These are phyloP conservation scores for Gymnarchus niloticus DNA, from an alignment of 2,113 vertebrate species.

Conservation along the genomic window DNA sequence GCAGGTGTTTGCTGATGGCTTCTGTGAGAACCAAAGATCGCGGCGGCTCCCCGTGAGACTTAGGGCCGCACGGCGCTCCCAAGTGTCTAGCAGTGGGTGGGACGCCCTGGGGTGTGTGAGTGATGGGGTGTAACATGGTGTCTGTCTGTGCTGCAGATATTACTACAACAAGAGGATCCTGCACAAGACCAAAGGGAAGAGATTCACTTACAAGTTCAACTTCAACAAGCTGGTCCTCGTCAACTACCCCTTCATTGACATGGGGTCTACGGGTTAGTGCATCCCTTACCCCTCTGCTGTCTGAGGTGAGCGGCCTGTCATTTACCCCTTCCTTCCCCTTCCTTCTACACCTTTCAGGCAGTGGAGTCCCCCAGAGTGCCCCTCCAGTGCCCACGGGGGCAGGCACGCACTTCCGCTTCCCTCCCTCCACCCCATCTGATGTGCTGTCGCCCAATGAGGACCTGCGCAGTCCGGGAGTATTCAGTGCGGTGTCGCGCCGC, in stretches of 20 bases:
- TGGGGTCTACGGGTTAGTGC: constrained; percentile 67
- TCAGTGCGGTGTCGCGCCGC: constrained; percentile 69
- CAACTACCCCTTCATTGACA: constrained; percentile 88
- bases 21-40: neutral
- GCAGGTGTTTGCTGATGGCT: neutral
- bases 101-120: neutral
- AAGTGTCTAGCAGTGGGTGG: neutral
- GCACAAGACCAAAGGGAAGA: constrained; percentile 88
- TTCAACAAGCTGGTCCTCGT: constrained; percentile 90
- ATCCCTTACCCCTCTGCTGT: neutral
- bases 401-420: constrained; percentile 80
- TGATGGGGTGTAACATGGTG: neutral
- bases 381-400: constrained; percentile 76
- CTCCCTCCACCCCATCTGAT: constrained; percentile 76
- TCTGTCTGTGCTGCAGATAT: constrained; percentile 60
- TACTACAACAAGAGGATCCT: constrained; percentile 92
- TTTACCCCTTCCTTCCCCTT: constrained; percentile 20
- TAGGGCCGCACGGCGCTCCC: neutral
- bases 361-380: constrained; percentile 80
- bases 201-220: constrained; percentile 93
- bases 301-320: neutral
- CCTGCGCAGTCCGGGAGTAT: constrained; percentile 75
- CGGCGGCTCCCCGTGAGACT: neutral
- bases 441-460: constrained; percentile 82
- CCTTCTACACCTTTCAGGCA: constrained; percentile 52